phyloP scores from a whole-genome alignment of 1,140 invertebrate species.

The Ptiloglossa arizonensis region DNA sequence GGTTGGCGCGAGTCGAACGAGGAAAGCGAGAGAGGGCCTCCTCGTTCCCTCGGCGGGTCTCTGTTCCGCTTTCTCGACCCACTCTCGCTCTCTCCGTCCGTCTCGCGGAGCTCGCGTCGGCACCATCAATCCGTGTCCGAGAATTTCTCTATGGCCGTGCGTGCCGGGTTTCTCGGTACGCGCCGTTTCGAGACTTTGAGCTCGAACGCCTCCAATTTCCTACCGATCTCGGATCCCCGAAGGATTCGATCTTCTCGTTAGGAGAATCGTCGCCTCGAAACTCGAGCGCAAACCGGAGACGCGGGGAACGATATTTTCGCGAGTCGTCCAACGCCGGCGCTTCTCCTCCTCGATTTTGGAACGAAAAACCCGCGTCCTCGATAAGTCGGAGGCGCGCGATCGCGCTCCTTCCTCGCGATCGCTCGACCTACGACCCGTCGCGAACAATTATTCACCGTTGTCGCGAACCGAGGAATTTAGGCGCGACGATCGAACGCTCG shows the following conservation, averaged over 20 bases:
- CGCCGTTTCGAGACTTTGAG: conserved; percentile 17
- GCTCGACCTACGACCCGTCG: conserved; percentile 1
- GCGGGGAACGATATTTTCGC: not conserved
- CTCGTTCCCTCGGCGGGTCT: not conserved
- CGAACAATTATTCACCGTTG: not conserved
- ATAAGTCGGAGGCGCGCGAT: not conserved
- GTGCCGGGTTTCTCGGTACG: not conserved
- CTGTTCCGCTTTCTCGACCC: not conserved
- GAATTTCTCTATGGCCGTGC: conserved; percentile 47
- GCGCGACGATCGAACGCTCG: conserved; percentile 29
- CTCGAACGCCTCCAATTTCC: not conserved
- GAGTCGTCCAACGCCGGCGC: not conserved
- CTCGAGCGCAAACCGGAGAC: too few relatives aligned
- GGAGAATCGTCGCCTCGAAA: too few relatives aligned
- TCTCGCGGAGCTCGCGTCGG: conserved; percentile 40
- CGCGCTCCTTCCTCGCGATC: not conserved
- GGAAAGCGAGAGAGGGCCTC: conserved; percentile 51
- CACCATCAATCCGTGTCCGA: conserved; percentile 69
- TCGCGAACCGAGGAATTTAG: conserved; percentile 20
- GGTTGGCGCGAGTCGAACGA: conserved; percentile 25
- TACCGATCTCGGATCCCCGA: not conserved
- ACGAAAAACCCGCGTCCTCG: not conserved
- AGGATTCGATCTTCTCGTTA: too few relatives aligned
- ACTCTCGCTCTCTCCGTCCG: not conserved
- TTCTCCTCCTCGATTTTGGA: not conserved